Base-by-base conservation (phyloP, 2,113 vertebrate genomes). In the Oxyura jamaicensis region DNA sequence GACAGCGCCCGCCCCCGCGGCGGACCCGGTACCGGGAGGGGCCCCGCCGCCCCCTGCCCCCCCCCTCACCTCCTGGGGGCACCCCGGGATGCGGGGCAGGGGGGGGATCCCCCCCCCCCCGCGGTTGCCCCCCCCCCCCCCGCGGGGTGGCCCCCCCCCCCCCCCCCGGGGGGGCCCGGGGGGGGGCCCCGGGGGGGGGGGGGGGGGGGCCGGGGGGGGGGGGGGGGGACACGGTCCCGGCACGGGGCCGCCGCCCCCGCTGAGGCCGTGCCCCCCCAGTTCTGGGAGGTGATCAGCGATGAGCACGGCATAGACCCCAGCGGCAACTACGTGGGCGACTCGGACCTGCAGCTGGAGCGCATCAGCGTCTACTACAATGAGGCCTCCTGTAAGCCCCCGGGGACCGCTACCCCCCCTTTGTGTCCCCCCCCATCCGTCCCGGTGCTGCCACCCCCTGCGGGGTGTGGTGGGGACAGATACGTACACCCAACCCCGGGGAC, bases 291-390 rank as follows among this genome's bases (percentile, higher is more conserved):
- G 94, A 99, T 99, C 98, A 99, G 98, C 33, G 98, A 99, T 50
- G 98, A 99, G 19, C 98, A 99, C 4, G 98, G 98, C 48, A 99
- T 99, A 55, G 98, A 99, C 94, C 98, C 98, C 89, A 98, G 98
- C 23, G 98, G 98, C 86, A 98, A 98, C 97, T 99, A 99, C 11
- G 97, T 98, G 68, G 98, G 98, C 2, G 98, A 99, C 96, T 98
- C 98, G 0, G 98, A 98, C 83, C 97, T 99, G 68, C 98, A 99
- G 97, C 97, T 99, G 67, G 98, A 99, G 74, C 98, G 98, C 65
- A 99, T 99, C 97, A 99, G 98, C 5, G 98, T 99, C 80, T 99
- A 99, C 96, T 99, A 99, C 98, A 99, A 99, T 25, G 98, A 99
- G 46, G 98, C 98, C 35, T 98, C 98, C 39, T 98, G 98, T 99